Conservation (phyloP, 2,888 invertebrate genomes). For the Drosophila anceps region DNA sequence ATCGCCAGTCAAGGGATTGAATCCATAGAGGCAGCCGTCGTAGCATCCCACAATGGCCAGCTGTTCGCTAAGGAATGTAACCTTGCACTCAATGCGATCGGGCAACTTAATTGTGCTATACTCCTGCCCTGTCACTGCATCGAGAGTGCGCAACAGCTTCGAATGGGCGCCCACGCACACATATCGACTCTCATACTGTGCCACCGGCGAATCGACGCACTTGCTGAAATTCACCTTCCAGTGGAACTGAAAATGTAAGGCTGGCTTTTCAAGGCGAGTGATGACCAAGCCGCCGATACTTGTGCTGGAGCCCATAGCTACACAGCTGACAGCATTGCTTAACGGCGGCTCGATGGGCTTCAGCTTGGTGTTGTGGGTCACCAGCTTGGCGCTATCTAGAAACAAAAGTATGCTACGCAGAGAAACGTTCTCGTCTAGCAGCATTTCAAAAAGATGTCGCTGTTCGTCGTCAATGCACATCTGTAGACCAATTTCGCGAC, state of each 20-base stretch:
- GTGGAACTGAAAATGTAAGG: slow-evolving; percentile 50
- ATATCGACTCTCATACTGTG: slow-evolving; percentile 84
- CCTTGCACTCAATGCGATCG: slow-evolving; percentile 91
- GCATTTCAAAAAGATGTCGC: slow-evolving; percentile 70
- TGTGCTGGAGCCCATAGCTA: neutral
- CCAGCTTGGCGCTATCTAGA: slow-evolving; percentile 58
- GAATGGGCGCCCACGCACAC: slow-evolving; percentile 91
- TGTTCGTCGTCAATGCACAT: slow-evolving; percentile 68
- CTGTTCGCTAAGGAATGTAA: slow-evolving; percentile 84
- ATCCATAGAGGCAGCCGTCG: slow-evolving; percentile 90
- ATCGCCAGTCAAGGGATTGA: slow-evolving; percentile 86
- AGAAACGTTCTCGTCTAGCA: slow-evolving; percentile 66
- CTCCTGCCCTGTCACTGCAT: slow-evolving; percentile 86
- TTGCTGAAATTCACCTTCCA: slow-evolving; percentile 86
- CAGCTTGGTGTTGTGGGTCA: slow-evolving; percentile 57
- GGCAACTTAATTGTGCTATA: slow-evolving; percentile 87
- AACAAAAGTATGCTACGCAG: slow-evolving; percentile 61
- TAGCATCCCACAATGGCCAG: slow-evolving; percentile 91
- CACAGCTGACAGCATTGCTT: neutral
- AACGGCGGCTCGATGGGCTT: slow-evolving; percentile 47
- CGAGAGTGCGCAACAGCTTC: slow-evolving; percentile 88
- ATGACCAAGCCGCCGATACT: slow-evolving; percentile 42
- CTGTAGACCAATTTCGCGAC: slow-evolving; percentile 70
- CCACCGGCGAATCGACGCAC: slow-evolving; percentile 93
- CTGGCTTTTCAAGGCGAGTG: slow-evolving; percentile 48